These are phyloP conservation scores for Camarhynchus parvulus DNA, from an alignment of 2,113 vertebrate species.

Conservation along the genomic window DNA sequence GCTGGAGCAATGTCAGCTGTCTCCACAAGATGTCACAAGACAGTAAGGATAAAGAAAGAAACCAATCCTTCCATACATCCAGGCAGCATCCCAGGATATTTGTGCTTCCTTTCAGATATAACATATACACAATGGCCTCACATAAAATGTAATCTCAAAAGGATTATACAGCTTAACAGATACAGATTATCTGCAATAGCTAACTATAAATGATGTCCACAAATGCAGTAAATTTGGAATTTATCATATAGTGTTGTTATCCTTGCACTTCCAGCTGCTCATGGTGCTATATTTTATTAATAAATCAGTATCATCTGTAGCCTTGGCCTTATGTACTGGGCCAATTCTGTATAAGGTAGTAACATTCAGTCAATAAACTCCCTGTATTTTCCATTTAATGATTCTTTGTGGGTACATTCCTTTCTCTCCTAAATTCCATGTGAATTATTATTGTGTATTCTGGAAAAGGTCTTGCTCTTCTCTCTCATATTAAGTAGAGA, in stretches of 20 bases:
- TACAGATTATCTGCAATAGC: background rate
- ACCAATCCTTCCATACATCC: background rate
- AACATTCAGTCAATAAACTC: background rate
- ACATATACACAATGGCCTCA: background rate
- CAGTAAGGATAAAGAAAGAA: background rate
- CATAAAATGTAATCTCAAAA: background rate
- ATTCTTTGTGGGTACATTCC: background rate
- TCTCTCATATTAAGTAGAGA: background rate
- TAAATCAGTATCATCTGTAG: background rate
- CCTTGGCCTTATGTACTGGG: background rate
- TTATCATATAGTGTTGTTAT: too few species aligned
- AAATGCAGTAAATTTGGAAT: background rate
- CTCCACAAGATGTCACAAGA: conserved; percentile 59
- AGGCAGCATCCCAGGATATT: too few species aligned
- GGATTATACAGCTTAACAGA: background rate
- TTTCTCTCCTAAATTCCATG: background rate
- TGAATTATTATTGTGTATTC: background rate
- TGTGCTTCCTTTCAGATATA: background rate
- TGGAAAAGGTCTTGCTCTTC: background rate
- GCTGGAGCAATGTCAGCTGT: background rate
- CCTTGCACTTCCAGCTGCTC: background rate
- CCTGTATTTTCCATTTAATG: background rate
- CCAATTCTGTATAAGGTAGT: background rate
- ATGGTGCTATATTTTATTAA: background rate
- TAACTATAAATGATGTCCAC: background rate